Evolutionary conservation across 2,113 vertebrate species (phyloP), one percentile per base, ranked within the genome.

Genomic region (Dicentrarchus labrax): DNA sequence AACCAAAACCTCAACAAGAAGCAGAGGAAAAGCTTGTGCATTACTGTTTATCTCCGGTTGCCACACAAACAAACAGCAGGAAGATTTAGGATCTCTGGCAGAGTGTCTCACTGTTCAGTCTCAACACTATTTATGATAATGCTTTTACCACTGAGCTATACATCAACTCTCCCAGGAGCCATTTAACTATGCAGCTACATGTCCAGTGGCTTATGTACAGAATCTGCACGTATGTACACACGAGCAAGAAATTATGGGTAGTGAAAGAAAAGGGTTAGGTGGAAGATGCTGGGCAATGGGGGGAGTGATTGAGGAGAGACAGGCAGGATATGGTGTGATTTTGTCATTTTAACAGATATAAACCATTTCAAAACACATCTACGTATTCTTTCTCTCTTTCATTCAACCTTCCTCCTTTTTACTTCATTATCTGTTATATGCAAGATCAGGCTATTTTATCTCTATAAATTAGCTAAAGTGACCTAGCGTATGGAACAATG

Each of bases 121-220:
- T 64, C 69, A 72, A 62, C 78, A 54, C 60, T 51, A 80, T 82
- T 88, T 61, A 86, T 88, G 77, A 74, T 83, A 80, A 88, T 68
- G 59, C 62, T 30, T 80, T 86, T 79, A 66, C 64, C 79, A 13
- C 68, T 41, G 50, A 36, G 62, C 50, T 17, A n/a, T 47, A 36
- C 39, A 45, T 79, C 62, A 54, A 62, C 50, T 80, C 84, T 75
- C 78, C 43, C 67, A 59, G 60, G 43, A 62, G 70, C 70, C 56
- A 17, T 61, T 50, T 72, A 74, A 56, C 72, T 78, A 69, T 82
- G 69, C 85, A 81, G 76, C 60, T 54, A 48, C 71, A 82, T 68
- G 70, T 83, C 73, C 64, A 24, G 10, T 10, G 62, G 70, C 72
- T 83, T 83, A 80, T 17, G 10, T 8, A 6, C 57, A 22, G 6